Conservation (phyloP, 1,140 invertebrate species). For the Ips typographus region DNA sequence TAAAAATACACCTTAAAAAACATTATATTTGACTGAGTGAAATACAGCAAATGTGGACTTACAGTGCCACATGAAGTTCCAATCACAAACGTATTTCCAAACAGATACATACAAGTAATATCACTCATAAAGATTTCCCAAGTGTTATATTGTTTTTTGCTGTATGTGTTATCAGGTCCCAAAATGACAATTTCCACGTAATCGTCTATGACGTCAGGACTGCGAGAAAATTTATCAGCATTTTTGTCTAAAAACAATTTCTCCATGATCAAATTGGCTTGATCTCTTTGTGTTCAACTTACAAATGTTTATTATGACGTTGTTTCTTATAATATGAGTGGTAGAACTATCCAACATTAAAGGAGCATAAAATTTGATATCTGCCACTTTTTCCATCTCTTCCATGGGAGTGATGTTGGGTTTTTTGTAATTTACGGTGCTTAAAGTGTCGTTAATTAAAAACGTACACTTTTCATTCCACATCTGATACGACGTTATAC, state of each 20-base stretch:
- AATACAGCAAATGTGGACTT: not conserved
- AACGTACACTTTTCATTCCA: constrained; percentile 47
- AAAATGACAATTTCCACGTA: constrained; percentile 48
- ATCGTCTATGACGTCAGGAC: constrained; percentile 37
- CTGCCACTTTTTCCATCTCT: constrained; percentile 35
- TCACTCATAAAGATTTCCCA: constrained; percentile 46
- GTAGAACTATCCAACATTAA: constrained; percentile 29
- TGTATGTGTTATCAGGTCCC: constrained; percentile 38
- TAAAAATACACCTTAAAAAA: constrained; percentile 47
- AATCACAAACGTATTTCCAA: constrained; percentile 48
- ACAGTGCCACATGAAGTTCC: constrained; percentile 46
- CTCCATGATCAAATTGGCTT: not conserved
- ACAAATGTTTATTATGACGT: constrained; percentile 48
- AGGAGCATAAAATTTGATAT: constrained; percentile 39
- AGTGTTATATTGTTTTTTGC: constrained; percentile 49
- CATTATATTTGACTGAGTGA: not conserved
- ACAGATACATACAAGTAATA: constrained; percentile 49
- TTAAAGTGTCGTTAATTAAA: constrained; percentile 46
- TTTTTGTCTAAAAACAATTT: constrained; percentile 36
- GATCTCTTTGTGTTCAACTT: constrained; percentile 24
- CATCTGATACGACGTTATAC: constrained; percentile 46
- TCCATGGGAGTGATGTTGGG: constrained; percentile 39
- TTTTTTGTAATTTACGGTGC: constrained; percentile 41
- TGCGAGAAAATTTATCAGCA: constrained; percentile 21
- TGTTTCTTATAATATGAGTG: constrained; percentile 43